Percentiles rank a stretch among this genome's conserved stretches.
Evolutionary conservation across 2,113 vertebrate genomes (phyloP).

Genomic region (Podilymbus podiceps): DNA sequence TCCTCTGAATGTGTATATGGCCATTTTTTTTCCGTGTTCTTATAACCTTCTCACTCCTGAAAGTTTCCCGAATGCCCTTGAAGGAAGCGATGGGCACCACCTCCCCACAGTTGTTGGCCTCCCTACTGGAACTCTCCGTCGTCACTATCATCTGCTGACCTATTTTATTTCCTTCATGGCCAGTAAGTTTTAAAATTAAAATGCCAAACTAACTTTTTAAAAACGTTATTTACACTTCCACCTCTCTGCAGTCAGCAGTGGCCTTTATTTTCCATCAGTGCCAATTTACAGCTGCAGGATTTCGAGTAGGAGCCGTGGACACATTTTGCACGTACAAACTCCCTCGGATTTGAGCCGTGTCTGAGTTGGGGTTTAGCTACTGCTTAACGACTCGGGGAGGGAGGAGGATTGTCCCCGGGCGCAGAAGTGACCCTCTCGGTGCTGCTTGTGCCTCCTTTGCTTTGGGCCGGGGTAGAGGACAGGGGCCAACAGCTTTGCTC

Average conservation of each 20-base stretch:
- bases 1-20: background rate
- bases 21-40: background rate
- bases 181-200: background rate
- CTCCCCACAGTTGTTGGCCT: background rate
- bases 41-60: background rate
- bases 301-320: accelerated
- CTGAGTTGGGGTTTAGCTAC: accelerated
- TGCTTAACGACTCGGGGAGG: accelerated
- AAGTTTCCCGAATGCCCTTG: background rate
- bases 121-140: no score
- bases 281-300: accelerated
- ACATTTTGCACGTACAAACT: accelerated
- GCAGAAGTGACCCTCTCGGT: accelerated
- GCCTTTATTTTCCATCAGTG: background rate
- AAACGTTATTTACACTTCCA: background rate
- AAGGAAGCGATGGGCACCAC: background rate
- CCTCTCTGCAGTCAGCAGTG: accelerated
- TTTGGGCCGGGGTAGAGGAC: accelerated
- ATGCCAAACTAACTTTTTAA: background rate
- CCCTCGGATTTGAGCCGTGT: accelerated
- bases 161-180: background rate
- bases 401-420: no score
- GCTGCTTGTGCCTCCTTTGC: no score
- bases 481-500: accelerated
- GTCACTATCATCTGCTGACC: background rate